Evolutionary conservation across 1,140 invertebrate species (phyloP).

Genomic region (Dryas iulia): DNA sequence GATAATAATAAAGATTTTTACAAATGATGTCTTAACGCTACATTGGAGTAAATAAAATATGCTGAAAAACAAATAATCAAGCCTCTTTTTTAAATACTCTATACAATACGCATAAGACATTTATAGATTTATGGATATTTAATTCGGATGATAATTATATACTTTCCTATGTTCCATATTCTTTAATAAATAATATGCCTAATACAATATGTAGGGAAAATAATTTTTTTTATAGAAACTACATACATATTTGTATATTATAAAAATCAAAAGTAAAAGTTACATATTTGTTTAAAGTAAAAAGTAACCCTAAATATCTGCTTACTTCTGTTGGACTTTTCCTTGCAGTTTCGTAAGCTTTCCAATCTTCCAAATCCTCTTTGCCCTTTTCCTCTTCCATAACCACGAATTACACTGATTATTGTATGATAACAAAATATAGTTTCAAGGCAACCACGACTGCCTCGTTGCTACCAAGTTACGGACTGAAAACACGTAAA

Average conservation of each 20-base stretch:
- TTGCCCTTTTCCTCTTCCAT: slow-evolving; percentile 67
- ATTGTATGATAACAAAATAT: slow-evolving; percentile 4
- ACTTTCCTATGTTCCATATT: too few relatives aligned
- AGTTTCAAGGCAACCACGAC: slow-evolving; percentile 1
- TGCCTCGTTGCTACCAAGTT: slow-evolving; percentile 57
- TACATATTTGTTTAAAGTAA: not conserved
- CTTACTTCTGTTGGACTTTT: slow-evolving; percentile 73
- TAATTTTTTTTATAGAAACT: too few relatives aligned
- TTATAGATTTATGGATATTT: too few relatives aligned
- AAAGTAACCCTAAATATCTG: not conserved
- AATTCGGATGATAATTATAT: too few relatives aligned
- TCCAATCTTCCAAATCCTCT: slow-evolving; percentile 83
- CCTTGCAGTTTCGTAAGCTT: slow-evolving; percentile 83
- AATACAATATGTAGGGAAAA: too few relatives aligned
- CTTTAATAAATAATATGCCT: too few relatives aligned
- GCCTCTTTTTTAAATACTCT: too few relatives aligned
- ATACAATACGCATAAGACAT: too few relatives aligned
- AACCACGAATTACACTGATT: slow-evolving; percentile 11
- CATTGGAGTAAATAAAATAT: too few relatives aligned
- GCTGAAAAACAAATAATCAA: too few relatives aligned
- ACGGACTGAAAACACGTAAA: slow-evolving; percentile 48
- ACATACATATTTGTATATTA: not conserved
- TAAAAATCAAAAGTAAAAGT: not conserved
- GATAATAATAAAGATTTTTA: too few relatives aligned
- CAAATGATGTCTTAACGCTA: too few relatives aligned